These are phyloP conservation scores for Drosophila setosimentum DNA, from an alignment of 2,888 invertebrate genomes.

Conservation along the genomic window DNA sequence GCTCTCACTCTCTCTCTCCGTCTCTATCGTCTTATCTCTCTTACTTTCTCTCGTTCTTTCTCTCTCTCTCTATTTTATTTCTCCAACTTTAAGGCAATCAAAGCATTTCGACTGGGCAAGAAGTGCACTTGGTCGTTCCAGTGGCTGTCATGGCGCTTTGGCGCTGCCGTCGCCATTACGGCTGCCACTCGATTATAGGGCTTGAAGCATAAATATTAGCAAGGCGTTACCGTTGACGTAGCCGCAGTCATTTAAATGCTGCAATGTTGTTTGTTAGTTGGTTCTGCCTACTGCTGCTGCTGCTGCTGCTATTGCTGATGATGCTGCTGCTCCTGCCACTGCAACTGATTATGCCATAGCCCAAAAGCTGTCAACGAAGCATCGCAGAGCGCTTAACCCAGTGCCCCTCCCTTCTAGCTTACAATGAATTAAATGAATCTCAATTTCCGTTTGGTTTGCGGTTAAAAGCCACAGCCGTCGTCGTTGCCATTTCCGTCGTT, in stretches of 20 bases:
- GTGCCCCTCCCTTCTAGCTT: constrained; percentile 30
- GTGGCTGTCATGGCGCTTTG: constrained; percentile 3
- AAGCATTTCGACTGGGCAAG: constrained; percentile 55
- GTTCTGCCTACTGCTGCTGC: background rate
- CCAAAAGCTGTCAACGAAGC: constrained; percentile 53
- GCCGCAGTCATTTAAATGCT: constrained; percentile 74
- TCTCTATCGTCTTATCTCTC: too few relatives aligned
- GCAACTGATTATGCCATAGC: constrained; percentile 53
- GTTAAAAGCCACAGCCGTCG: constrained; percentile 76
- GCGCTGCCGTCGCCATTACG: constrained; percentile 15
- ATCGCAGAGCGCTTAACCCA: constrained; percentile 50
- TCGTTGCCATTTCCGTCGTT: constrained; percentile 15
- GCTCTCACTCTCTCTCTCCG: background rate
- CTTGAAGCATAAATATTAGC: constrained; percentile 73
- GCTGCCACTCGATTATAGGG: constrained; percentile 59
- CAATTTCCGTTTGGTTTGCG: constrained; percentile 81
- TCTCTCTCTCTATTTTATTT: background rate
- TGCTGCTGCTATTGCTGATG: constrained; percentile 1
- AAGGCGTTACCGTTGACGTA: constrained; percentile 69
- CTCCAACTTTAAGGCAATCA: constrained; percentile 58
- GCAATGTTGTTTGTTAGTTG: constrained; percentile 39
- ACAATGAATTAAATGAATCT: constrained; percentile 82
- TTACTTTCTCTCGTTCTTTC: background rate
- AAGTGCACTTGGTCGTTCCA: constrained; percentile 47
- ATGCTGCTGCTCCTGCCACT: constrained; percentile 2